Conservation (phyloP, 2,888 invertebrate species). For the Polymixis lichenea region DNA sequence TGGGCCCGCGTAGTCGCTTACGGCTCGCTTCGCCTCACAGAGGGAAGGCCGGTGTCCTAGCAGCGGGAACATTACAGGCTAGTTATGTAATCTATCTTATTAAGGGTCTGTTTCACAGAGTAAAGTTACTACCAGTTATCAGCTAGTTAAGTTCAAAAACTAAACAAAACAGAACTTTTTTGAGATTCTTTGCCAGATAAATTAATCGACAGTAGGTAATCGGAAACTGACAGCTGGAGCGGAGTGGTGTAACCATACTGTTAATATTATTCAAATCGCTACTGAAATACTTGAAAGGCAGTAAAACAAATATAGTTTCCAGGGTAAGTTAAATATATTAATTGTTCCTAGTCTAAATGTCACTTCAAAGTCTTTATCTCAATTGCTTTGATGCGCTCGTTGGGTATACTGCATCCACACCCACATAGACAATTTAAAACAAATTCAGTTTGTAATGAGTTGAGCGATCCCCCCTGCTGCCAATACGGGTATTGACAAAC, state of each 20-base stretch:
- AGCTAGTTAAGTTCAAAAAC: background rate
- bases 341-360: slow-evolving; percentile 11
- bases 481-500: slow-evolving; percentile 39
- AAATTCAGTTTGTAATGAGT: slow-evolving; percentile 44
- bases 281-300: background rate
- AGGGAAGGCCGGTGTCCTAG: too few species aligned
- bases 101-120: background rate
- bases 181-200: too few species aligned
- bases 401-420: slow-evolving; percentile 25
- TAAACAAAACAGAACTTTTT: accelerated
- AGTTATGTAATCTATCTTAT: too few species aligned
- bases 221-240: background rate
- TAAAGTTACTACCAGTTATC: background rate
- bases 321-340: background rate
- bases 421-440: slow-evolving; percentile 37
- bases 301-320: background rate
- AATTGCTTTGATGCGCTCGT: slow-evolving; percentile 19
- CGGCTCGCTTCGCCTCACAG: too few species aligned
- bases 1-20: too few species aligned
- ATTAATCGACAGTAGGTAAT: background rate
- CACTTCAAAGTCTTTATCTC: slow-evolving; percentile 16
- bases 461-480: slow-evolving; percentile 12
- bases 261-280: slow-evolving; percentile 18
- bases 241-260: background rate
- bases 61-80: too few species aligned